Base-by-base conservation (phyloP, 2,797 vertebrate genomes). In the Melanogrammus aeglefinus region DNA sequence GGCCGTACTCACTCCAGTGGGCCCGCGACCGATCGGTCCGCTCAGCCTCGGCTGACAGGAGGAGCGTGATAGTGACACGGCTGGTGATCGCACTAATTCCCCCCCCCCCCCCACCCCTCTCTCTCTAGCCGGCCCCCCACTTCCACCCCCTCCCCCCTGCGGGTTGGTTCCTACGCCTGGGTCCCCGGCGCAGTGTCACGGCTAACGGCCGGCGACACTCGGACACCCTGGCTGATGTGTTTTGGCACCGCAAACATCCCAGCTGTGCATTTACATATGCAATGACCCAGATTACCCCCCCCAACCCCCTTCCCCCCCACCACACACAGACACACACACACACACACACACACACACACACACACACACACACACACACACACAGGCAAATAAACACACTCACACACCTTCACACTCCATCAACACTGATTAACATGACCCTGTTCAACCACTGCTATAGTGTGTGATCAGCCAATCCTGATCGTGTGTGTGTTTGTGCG, bases 191-290 rank as follows among this genome's bases (percentile, higher is more conserved):
- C 82, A 73, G 73, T 86, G 91, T 92, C 91, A 86, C 91, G 92
- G 87, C 84, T 94, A 94, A 93, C 89, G 83, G 84, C 77, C 84
- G 91, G 88, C 88, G 89, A 95, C 86, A 91, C 84, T 85, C 91
- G 92, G 91, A 95, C 93, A 94, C 93, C 91, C 92, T 35, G 78
- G 92, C 88, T 92, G 92, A 95, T 93, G 91, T 83, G 91, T 92
- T 94, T 93, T 95, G 95, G 95, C 94, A 94, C 92, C 77, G 88
- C 82, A 85, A 93, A 92, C 90, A 93, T 91, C 94, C 93, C 95
- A 95, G 95, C 95, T 96, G 95, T 93, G 94, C 87, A 95, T 96
- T 95, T 96, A 93, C 95, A 97, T 96, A 96, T 93, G 95, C 94
- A 92, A 95, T 96, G 95, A 95, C 96, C 95, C 94, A 95, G 93